phyloP scores from a whole-genome alignment of 2,113 vertebrate species.

The Phylloscopus trochiloides region DNA sequence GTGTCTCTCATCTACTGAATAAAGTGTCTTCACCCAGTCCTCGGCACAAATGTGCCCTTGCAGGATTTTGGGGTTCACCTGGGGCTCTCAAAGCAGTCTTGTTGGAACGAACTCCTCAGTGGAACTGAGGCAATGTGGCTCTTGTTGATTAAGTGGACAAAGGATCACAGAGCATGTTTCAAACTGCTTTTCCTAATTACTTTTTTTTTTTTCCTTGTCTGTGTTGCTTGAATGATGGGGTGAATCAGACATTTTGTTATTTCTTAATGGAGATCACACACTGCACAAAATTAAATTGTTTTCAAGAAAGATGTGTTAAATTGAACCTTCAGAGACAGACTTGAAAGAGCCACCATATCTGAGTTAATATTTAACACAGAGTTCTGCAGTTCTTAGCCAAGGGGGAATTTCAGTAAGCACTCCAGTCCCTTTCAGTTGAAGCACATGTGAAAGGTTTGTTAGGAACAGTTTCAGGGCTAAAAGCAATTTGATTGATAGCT shows the following conservation, averaged over 20 bases:
- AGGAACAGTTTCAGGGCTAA: neutral
- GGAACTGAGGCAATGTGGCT: neutral
- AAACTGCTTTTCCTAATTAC: neutral
- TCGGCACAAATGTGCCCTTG: neutral
- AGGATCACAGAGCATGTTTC: neutral
- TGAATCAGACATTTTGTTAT: neutral
- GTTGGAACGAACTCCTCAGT: neutral
- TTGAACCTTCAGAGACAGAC: neutral
- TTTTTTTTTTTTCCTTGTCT: neutral
- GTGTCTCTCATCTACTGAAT: neutral
- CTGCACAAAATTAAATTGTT: neutral
- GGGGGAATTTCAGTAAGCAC: neutral
- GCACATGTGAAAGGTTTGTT: neutral
- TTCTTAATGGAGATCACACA: neutral
- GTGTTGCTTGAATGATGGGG: neutral
- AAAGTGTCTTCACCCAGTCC: neutral
- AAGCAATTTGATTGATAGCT: neutral
- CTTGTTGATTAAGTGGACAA: neutral
- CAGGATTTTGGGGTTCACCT: neutral
- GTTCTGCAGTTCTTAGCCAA: neutral
- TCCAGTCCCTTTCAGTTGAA: neutral
- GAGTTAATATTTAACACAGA: conserved; percentile 12
- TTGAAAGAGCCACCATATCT: neutral
- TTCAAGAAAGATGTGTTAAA: neutral
- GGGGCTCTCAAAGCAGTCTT: neutral